Evolutionary conservation across 1,140 invertebrate genomes (phyloP), one percentile per base, ranked within the genome.

Genomic region (Papilio machaon): DNA sequence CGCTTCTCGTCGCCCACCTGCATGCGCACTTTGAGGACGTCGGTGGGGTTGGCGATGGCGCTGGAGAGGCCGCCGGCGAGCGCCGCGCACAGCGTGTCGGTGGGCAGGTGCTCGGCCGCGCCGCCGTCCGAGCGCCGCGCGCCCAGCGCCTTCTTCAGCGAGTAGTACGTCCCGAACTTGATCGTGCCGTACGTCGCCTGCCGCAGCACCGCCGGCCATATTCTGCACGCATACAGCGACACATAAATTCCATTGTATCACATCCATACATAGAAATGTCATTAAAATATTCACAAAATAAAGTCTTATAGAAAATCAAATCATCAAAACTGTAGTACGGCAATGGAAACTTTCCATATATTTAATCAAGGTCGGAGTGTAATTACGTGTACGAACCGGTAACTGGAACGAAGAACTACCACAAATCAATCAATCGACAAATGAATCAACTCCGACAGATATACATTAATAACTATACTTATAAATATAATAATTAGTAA

Each of bases 41-140:
- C 99, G 4, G 98, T 99, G n/a, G 99, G 99, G 95, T 99, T 99
- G 15, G 98, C 98, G 86, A 99, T 98, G n/a, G 98, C 98, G 90
- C 98, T 98, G 23, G 98, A 98, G 70, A 99, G 95, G 9, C 98
- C 97, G 35, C 98, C 97, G 15, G 97, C 97, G 85, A 97, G 95
- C 17, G 97, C 96, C 38, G 97, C 98, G 95, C 98, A 99, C 79
- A 97, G 95, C 60, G 99, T 96, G 95, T 99, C 99, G 60, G 97
- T 96, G 83, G 96, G 94, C 43, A 99, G 95, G 85, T 96, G 96
- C 89, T 98, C 97, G 83, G 95, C 95, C 84, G 95, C 95, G 81
- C 97, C 95, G 90, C 96, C 95, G 85, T 95, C 88, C 88, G 95
- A 91, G 0, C 95, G 90, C 79, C 95, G 95, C 85, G 97, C 94